A percentile compares a stretch with the other conserved stretches of the same genome.
Evolutionary conservation across 2,888 invertebrate genomes (phyloP).

Genomic region (Mantis religiosa): DNA sequence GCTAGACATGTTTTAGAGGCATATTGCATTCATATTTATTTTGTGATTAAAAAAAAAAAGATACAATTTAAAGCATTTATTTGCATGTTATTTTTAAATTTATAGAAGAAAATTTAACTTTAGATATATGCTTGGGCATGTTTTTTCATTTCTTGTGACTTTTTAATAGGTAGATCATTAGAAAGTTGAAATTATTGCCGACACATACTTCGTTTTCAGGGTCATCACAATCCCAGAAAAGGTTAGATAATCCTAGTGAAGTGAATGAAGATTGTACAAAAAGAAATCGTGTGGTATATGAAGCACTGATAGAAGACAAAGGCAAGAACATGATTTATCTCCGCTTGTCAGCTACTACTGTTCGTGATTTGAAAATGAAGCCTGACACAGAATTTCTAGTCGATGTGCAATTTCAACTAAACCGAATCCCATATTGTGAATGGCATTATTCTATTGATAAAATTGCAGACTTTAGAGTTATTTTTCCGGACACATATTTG

Average conservation of each 20-base stretch:
- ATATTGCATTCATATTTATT: no score
- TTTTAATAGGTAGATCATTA: not conserved
- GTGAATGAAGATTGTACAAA: not conserved
- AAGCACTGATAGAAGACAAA: slow-evolving; percentile 74
- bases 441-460: slow-evolving; percentile 80
- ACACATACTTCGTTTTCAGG: not conserved
- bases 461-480: slow-evolving; percentile 63
- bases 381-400: slow-evolving; percentile 61
- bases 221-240: not conserved
- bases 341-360: slow-evolving; percentile 63
- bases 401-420: slow-evolving; percentile 76
- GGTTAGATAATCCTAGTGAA: not conserved
- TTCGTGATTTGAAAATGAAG: slow-evolving; percentile 57
- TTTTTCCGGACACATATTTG: slow-evolving; percentile 65
- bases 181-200: not conserved
- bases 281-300: slow-evolving; percentile 55
- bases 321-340: slow-evolving; percentile 74
- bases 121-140: not conserved
- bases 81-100: no score
- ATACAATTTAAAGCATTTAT: no score
- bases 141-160: not conserved
- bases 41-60: no score
- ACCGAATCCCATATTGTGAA: slow-evolving; percentile 75
- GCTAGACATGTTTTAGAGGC: no score
- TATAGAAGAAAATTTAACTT: no score